These are phyloP conservation scores for Subanguina moxae DNA, from an alignment of 1,140 invertebrate species.

Conservation along the genomic window DNA sequence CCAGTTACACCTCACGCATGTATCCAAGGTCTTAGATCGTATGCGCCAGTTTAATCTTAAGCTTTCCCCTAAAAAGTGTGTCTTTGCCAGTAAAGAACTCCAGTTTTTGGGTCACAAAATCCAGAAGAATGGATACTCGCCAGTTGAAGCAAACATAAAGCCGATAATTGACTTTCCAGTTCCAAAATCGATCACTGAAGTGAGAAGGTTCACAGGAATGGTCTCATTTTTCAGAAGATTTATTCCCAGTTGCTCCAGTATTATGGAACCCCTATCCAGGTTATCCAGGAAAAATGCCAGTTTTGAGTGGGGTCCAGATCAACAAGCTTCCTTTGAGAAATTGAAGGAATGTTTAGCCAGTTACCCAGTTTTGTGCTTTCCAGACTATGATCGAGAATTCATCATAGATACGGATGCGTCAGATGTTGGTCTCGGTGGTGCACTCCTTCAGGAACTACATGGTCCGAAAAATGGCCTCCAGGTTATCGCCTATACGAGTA, in stretches of 20 bases:
- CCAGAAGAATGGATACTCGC: constrained; percentile 37
- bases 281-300: constrained; percentile 17
- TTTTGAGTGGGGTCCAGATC: constrained; percentile 15
- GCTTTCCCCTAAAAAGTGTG: constrained; percentile 25
- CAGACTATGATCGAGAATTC: constrained; percentile 20
- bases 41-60: constrained; percentile 16
- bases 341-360: constrained; percentile 9
- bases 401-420: constrained; percentile 27
- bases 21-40: constrained; percentile 16
- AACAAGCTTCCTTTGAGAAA: constrained; percentile 18
- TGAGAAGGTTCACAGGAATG: constrained; percentile 52
- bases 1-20: neutral
- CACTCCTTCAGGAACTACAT: constrained; percentile 12
- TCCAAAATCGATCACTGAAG: constrained; percentile 48
- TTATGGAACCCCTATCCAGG: constrained; percentile 18
- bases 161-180: constrained; percentile 3
- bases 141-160: constrained; percentile 47
- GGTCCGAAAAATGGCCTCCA: neutral
- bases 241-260: constrained; percentile 8
- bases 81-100: constrained; percentile 29
- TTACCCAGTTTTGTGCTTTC: constrained; percentile 18
- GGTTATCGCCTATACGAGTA: constrained; percentile 18
- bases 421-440: constrained; percentile 15
- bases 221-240: constrained; percentile 10
- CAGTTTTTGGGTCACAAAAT: constrained; percentile 53